Base-by-base conservation (phyloP, 35 echinoderm and acorn worm species). In the Nesometra sesokonis region DNA sequence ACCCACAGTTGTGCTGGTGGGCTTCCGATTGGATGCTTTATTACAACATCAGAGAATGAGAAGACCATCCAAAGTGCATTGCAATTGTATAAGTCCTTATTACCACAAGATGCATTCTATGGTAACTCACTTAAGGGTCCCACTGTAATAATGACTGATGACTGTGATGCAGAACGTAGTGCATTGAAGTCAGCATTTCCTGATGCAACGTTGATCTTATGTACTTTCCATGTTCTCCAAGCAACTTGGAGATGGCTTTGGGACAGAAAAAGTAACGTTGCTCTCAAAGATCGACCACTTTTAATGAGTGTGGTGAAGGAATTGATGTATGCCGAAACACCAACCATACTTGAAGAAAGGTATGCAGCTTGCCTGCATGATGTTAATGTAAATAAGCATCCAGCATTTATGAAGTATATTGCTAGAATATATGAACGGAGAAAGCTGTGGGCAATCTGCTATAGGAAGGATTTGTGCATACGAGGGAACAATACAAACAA, bases 401-500 rank as follows among this genome's bases (percentile, higher is more conserved):
- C 46, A 17, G 38, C 33, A 15, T 67, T 81, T 46, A 17, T 77
- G 11, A 37, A 57, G 1, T 46, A 80, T 81, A n/a, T 89, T n/a
- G 11, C 57, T 13, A 78, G 5, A 8, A 81, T 86, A 57, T 89
- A 76, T 89, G 83, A 93, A 30, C 21, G 87, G 32, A 85, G 77
- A 36, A 30, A 77, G n/a, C 76, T 34, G 17, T 93, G 92, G 92
- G 88, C 92, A 21, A 35, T 87, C 27, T 57, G 46, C 57, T 35
- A 47, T 33, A 35, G 88, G 36, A 30, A 35, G 8, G 35, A 36
- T 23, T 67, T 93, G 23, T 35, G 34, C 17, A 32, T 47, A 21
- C 29, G 92, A 21, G 92, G 92, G 21, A 93, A 93, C 78, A 82
- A 89, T 79, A 93, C 92, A 32, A 93, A 79, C 46, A 86, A 86